Conservation (phyloP, 2,797 vertebrate genomes). For the Onychomys leucogaster region DNA sequence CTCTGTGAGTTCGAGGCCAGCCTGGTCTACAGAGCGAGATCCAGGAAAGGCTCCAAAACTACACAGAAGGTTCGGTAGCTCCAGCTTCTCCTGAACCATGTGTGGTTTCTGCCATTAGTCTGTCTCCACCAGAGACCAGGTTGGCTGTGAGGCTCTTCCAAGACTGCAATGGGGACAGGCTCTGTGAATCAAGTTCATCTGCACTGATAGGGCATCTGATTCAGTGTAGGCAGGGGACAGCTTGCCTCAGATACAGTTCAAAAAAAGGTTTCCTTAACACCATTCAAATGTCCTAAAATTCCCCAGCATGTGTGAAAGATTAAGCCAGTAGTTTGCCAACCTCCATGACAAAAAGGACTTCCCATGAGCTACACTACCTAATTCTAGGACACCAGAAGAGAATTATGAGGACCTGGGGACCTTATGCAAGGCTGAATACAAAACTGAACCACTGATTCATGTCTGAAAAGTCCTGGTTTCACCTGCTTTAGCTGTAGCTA, state of each 20-base stretch:
- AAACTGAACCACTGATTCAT: slow-evolving; percentile 6
- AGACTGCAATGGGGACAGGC: neutral
- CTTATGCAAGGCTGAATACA: neutral
- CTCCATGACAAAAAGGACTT: neutral
- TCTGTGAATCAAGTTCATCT: neutral
- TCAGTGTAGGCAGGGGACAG: neutral
- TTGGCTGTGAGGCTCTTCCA: neutral
- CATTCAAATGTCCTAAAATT: neutral
- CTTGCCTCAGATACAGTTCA: slow-evolving; percentile 7
- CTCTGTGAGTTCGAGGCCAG: too few species aligned
- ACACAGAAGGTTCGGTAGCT: neutral
- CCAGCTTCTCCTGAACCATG: neutral
- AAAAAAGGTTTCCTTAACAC: slow-evolving; percentile 25
- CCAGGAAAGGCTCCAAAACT: too few species aligned
- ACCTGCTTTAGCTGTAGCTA: neutral
- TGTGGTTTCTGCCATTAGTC: neutral
- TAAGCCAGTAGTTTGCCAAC: neutral
- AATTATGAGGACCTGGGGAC: neutral
- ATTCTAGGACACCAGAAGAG: neutral
- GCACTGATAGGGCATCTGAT: neutral
- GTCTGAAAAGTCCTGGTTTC: slow-evolving; percentile 16
- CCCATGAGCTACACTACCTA: neutral
- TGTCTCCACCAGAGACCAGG: neutral
- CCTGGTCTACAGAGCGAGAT: too few species aligned
- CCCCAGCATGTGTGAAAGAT: neutral